phyloP scores from a whole-genome alignment of 2,888 invertebrate genomes.

The Apocheima hispidaria region DNA sequence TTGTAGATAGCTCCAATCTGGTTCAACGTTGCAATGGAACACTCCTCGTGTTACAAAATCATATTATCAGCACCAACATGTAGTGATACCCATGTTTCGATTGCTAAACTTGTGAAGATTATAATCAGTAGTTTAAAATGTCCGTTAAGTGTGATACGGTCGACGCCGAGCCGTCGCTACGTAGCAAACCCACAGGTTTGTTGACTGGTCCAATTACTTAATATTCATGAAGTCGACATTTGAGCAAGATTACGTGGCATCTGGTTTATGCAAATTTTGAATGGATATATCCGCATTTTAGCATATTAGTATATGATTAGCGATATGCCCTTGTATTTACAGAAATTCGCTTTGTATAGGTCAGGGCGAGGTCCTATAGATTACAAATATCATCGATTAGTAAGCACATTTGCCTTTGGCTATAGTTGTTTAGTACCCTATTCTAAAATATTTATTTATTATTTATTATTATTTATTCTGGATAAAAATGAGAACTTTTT shows the following conservation, averaged over 20 bases:
- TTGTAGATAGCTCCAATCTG: neutral
- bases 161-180: neutral
- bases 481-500: too few species aligned
- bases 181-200: slow-evolving; percentile 6
- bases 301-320: slow-evolving; percentile 19
- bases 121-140: slow-evolving; percentile 10
- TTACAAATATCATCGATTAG: slow-evolving; percentile 19
- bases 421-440: too few species aligned
- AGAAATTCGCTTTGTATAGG: slow-evolving; percentile 26
- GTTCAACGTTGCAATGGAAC: slow-evolving; percentile 2
- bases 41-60: neutral
- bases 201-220: slow-evolving; percentile 12
- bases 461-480: too few species aligned
- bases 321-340: slow-evolving; percentile 14
- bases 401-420: too few species aligned
- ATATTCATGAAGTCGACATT: slow-evolving; percentile 18
- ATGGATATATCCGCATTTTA: slow-evolving; percentile 21
- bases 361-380: slow-evolving; percentile 25
- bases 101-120: slow-evolving; percentile 11
- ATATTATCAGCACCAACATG: neutral
- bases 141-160: slow-evolving; percentile 4
- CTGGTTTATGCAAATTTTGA: slow-evolving; percentile 11
- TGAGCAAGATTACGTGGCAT: slow-evolving; percentile 3
- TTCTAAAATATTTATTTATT: too few species aligned
- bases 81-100: neutral